These are phyloP conservation scores for Callipepla californica DNA, from an alignment of 2,113 vertebrate species.

Conservation along the genomic window DNA sequence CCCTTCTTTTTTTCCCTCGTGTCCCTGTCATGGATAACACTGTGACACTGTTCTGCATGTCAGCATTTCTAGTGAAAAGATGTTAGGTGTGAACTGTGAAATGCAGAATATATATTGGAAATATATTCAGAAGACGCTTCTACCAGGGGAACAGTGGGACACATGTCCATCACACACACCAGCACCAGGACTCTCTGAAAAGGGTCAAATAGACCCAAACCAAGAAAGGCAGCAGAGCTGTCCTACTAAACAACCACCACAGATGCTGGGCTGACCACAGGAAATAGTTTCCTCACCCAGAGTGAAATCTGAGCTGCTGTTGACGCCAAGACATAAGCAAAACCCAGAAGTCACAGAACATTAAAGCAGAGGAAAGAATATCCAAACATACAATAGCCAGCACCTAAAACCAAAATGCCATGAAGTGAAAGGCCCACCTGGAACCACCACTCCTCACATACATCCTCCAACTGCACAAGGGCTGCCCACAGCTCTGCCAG, in stretches of 20 bases:
- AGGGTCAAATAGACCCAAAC: background rate
- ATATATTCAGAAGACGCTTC: background rate
- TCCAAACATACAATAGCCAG: background rate
- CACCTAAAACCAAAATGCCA: accelerated
- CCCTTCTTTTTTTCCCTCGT: too few relatives aligned
- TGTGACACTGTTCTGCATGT: background rate
- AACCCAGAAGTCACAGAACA: background rate
- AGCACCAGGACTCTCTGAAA: background rate
- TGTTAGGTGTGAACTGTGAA: background rate
- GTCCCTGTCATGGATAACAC: too few relatives aligned
- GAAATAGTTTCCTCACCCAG: background rate
- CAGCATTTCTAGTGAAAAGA: background rate
- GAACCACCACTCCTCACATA: background rate
- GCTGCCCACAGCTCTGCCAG: background rate
- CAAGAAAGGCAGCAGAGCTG: background rate
- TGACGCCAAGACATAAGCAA: background rate
- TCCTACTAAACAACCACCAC: too few relatives aligned
- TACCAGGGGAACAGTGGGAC: background rate
- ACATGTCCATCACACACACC: accelerated
- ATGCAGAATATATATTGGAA: background rate
- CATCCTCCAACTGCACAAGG: background rate
- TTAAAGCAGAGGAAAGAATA: background rate
- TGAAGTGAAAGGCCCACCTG: background rate
- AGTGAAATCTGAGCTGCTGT: background rate
- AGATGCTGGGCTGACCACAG: background rate